Base-by-base conservation (phyloP, 2,888 invertebrate genomes). In the Melitaea athalia region DNA sequence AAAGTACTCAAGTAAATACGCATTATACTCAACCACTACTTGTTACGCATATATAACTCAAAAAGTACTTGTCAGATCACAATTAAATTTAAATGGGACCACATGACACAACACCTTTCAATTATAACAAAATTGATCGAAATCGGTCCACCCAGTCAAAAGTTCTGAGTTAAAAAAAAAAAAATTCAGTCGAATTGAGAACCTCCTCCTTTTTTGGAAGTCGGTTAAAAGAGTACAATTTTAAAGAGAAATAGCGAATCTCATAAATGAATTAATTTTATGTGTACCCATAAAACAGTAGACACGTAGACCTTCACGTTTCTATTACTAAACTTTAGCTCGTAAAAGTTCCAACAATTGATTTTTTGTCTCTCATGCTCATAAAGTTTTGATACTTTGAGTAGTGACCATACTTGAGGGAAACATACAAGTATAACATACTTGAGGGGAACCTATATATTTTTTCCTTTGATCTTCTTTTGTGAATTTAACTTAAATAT, bases 241-340 rank as follows among this genome's bases (percentile, higher is more conserved):
- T 17, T 0, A 38, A 38, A 33, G n/a, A 38, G 15, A 55, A 42
- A 15, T 4, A 42, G n/a, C 3, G 15, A 57, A 1, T 12, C n/a
- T 42, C 10, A 15, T 57, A 17, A 38, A 55, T n/a, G 5, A 33
- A 7, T 55, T 11, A 55, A 0, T 33, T 33, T 12, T 53, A 53
- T n/a, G 5, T 55, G 31, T 33, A 14, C 11, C 1, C 31, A 15
- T 45, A 60, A 60, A 60, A 17, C 12, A 42, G 14, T 17, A 49
- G 24, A 5, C 6, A 52, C 43, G 52, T 14, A 76, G 75, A 83
- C 78, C 79, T 81, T 74, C 72, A 77, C 74, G 68, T 63, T 71
- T 72, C 72, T 69, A 86, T 86, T 84, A 83, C 78, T 80, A 81
- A 87, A 87, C 81, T 87, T 57, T 86, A 64, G 66, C 72, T 72